phyloP scores from a whole-genome alignment of 2,888 invertebrate species.

The Argyra leucocephala region DNA sequence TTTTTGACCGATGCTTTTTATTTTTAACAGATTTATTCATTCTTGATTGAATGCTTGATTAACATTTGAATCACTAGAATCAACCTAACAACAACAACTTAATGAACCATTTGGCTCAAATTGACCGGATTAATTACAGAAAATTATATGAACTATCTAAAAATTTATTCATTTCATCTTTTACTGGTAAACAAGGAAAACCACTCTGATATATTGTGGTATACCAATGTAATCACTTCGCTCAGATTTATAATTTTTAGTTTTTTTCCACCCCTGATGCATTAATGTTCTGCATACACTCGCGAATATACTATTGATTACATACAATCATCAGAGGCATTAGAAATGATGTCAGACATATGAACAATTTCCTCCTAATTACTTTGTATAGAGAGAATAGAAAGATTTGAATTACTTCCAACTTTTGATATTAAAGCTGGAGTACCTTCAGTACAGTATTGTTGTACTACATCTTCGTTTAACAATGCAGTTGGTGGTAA shows the following conservation, averaged over 20 bases:
- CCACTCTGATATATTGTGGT: constrained; percentile 40
- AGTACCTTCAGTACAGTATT: constrained; percentile 82
- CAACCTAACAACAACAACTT: constrained; percentile 42
- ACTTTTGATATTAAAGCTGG: constrained; percentile 76
- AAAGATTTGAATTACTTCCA: constrained; percentile 76
- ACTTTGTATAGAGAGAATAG: constrained; percentile 47
- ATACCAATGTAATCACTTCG: constrained; percentile 39
- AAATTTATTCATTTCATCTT: constrained; percentile 53
- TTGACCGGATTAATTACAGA: constrained; percentile 42
- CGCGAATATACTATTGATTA: constrained; percentile 41
- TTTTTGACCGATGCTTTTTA: constrained; percentile 18
- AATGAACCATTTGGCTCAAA: constrained; percentile 37
- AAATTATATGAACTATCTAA: constrained; percentile 59
- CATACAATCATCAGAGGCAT: constrained; percentile 37
- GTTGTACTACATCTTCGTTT: constrained; percentile 53
- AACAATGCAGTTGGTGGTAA: constrained; percentile 18
- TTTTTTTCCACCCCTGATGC: background rate
- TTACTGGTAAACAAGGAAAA: constrained; percentile 37
- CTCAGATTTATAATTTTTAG: background rate
- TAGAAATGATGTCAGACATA: constrained; percentile 40
- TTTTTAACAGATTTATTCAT: constrained; percentile 49
- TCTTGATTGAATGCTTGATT: constrained; percentile 57
- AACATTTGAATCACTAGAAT: constrained; percentile 50
- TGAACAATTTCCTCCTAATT: constrained; percentile 31
- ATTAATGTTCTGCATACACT: constrained; percentile 38